Conservation (phyloP, 2,113 vertebrate species). For the Solenodon paradoxus region DNA sequence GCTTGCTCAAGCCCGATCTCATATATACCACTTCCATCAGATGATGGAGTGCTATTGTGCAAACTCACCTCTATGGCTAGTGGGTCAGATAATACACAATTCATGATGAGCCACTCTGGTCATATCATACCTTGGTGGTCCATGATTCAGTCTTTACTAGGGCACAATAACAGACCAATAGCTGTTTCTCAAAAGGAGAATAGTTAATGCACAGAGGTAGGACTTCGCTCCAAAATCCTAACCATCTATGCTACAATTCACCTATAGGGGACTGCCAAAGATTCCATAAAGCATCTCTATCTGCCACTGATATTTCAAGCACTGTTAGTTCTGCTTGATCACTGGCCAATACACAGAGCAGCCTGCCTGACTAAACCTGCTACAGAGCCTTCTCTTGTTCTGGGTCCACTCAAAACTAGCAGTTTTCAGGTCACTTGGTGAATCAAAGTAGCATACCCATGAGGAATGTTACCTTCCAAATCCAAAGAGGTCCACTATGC, state of each 20-base stretch:
- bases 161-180: background rate
- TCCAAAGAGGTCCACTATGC: background rate
- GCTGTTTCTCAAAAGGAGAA: background rate
- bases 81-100: background rate
- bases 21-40: background rate
- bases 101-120: background rate
- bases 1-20: background rate
- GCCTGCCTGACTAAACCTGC: background rate
- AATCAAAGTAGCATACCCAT: background rate
- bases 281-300: background rate
- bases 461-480: background rate
- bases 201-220: background rate
- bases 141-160: background rate
- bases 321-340: background rate
- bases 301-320: background rate
- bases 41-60: background rate
- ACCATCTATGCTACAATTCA: background rate
- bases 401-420: background rate
- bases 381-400: background rate
- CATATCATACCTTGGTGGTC: background rate
- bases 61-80: background rate
- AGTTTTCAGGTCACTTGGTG: background rate
- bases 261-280: background rate
- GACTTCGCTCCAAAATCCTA: background rate
- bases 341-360: background rate